Base-by-base conservation (phyloP, 1,140 invertebrate genomes). In the Pteromalus puparum region DNA sequence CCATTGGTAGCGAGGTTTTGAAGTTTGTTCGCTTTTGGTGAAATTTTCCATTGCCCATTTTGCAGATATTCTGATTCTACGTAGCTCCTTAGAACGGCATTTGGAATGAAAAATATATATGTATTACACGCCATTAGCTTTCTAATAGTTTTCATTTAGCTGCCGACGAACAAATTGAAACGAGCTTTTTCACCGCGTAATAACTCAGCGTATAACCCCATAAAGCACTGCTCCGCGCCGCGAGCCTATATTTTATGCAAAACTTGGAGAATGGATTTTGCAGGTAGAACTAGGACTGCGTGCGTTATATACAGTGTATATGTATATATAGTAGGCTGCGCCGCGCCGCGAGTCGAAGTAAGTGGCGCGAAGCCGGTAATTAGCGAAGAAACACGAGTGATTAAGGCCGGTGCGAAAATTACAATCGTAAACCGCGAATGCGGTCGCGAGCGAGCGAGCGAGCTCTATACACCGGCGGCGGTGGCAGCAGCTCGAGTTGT, bases 391-490 rank as follows among this genome's bases (percentile, higher is more conserved):
- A 42, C 30, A 42, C 30, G 77, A n/a, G 77, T 67, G 77, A 68
- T 67, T 38, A 68, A 79, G 61, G 77, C 30, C 24, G 30, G 77
- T 18, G 75, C 77, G 77, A 79, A 79, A 79, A 79, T 79, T 79
- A 79, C 61, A 79, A 79, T 79, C 28, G 30, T 79, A 79, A 79
- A 79, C 77, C 24, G 77, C 18, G 61, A 61, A 77, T 34, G 75
- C 75, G 75, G 48, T 77, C 75, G 48, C 75, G 28, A 21, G 53
- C 21, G 6, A 21, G 53, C 21, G 6, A 5, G 48, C 18, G 18
- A 42, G 38, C 9, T 48, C 53, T 34, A 6, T 34, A 73, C 72
- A 73, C 28, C 72, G 18, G 18, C 34, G 42, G 72, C 42, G 24
- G 13, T 13, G 9, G 9, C 18, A 61, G 53, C 5, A 6, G 48